These are phyloP conservation scores for Enteromius mattozi DNA, from an alignment of 2,797 vertebrate species.

Conservation along the genomic window DNA sequence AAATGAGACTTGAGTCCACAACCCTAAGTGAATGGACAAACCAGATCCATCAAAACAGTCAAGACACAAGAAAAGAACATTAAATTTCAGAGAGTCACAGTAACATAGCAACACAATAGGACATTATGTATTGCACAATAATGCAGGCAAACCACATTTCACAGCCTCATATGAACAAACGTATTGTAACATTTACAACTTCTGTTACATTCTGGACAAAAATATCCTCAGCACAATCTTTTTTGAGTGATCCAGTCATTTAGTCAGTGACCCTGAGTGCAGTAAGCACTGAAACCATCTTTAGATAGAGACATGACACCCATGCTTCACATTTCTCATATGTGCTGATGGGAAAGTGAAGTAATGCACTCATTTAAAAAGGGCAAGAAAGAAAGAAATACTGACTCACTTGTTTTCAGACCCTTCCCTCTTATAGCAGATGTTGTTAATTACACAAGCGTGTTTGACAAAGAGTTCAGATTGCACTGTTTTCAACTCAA, in stretches of 20 bases:
- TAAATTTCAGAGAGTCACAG: not conserved
- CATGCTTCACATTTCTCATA: conserved; percentile 41
- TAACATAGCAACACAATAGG: not conserved
- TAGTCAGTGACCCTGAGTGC: conserved; percentile 59
- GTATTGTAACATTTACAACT: conserved; percentile 64
- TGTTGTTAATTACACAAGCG: conserved; percentile 87
- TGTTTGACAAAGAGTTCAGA: conserved; percentile 82
- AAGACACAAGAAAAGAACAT: not conserved
- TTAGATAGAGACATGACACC: conserved; percentile 49
- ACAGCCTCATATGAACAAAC: conserved; percentile 64
- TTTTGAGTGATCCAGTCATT: conserved; percentile 63
- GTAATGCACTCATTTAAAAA: conserved; percentile 48
- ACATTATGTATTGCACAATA: not conserved
- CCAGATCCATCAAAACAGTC: conserved; percentile 12
- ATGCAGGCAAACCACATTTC: conserved; percentile 60
- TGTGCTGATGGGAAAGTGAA: conserved; percentile 34
- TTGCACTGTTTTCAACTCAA: conserved; percentile 85
- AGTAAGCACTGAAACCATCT: conserved; percentile 52
- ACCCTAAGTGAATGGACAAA: not conserved
- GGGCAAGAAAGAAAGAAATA: conserved; percentile 28
- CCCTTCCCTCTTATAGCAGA: conserved; percentile 76
- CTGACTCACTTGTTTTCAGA: conserved; percentile 71
- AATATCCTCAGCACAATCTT: conserved; percentile 62
- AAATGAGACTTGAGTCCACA: not conserved
- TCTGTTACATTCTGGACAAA: conserved; percentile 65